Conservation (phyloP, 2,888 invertebrate species). For the Odontothrips loti region DNA sequence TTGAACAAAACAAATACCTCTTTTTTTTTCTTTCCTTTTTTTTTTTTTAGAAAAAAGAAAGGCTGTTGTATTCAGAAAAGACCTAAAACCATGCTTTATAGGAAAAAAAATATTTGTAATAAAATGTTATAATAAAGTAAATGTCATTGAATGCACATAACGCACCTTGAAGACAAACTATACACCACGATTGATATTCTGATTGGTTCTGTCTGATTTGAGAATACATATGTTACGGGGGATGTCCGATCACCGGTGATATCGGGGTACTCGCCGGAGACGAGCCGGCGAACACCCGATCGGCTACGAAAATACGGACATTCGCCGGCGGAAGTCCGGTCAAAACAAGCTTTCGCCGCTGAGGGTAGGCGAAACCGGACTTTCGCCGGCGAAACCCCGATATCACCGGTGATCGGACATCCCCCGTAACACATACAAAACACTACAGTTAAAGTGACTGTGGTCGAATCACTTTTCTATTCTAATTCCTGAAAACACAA, state of each 20-base stretch:
- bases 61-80: background rate
- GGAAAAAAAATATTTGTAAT: constrained; percentile 14
- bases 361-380: no score
- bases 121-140: constrained; percentile 5
- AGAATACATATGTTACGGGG: no score
- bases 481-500: background rate
- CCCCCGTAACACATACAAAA: background rate
- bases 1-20: background rate
- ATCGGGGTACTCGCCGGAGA: no score
- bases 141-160: background rate
- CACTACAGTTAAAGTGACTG: background rate
- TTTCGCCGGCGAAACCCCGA: no score
- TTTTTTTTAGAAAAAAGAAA: background rate
- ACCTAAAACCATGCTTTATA: background rate
- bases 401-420: no score
- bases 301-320: no score
- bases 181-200: background rate
- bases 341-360: no score
- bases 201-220: background rate
- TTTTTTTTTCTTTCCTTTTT: background rate
- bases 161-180: background rate
- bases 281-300: no score
- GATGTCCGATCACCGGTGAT: no score
- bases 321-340: no score
- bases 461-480: background rate